phyloP scores from a whole-genome alignment of 1,140 invertebrate genomes.

The Gryllus bimaculatus region DNA sequence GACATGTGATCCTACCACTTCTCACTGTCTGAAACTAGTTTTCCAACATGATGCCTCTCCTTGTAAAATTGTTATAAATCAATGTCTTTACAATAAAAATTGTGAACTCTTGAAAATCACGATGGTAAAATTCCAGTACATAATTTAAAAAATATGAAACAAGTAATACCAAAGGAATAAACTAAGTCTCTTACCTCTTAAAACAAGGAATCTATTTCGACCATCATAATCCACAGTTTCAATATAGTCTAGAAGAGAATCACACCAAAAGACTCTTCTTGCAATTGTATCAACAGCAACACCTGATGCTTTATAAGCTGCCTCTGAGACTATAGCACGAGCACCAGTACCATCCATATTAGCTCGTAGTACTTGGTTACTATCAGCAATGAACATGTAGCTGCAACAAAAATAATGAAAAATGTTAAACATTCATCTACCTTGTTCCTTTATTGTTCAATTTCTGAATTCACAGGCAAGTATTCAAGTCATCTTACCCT shows the following conservation, averaged over 20 bases:
- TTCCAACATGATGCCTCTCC: too few relatives aligned
- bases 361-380: conserved; percentile 74
- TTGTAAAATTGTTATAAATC: too few relatives aligned
- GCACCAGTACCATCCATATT: conserved; percentile 86
- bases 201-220: conserved; percentile 60
- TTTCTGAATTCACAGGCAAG: background rate
- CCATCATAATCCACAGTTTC: conserved; percentile 96
- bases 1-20: too few relatives aligned
- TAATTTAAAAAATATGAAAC: too few relatives aligned
- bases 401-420: conserved; percentile 28
- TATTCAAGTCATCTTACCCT: conserved; percentile 43
- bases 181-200: conserved; percentile 42
- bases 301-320: conserved; percentile 81
- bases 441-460: background rate
- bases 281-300: conserved; percentile 79
- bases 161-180: too few relatives aligned
- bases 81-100: too few relatives aligned
- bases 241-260: conserved; percentile 91
- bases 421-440: background rate
- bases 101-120: too few relatives aligned
- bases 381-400: conserved; percentile 87
- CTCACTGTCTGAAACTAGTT: too few relatives aligned
- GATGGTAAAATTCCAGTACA: too few relatives aligned
- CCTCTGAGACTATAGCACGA: conserved; percentile 75
- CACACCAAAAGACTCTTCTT: conserved; percentile 90